A percentile compares a stretch with the other conserved stretches of the same genome.
Conservation (phyloP, 2,113 vertebrate species). For the Callaeas wilsoni region DNA sequence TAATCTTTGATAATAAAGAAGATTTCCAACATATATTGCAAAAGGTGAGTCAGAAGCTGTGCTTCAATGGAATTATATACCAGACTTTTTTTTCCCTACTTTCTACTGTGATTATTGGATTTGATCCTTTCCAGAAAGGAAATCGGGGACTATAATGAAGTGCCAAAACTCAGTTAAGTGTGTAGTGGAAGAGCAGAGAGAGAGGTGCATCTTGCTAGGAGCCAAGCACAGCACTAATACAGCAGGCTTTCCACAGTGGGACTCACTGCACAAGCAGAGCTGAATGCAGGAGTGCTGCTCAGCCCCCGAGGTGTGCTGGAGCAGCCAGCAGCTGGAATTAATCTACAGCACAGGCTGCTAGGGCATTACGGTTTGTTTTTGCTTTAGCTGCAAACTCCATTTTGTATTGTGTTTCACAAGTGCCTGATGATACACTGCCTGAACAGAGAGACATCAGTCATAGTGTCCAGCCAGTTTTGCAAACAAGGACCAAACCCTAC, state of each 20-base stretch:
- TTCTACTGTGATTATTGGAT: neutral
- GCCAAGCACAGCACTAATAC: neutral
- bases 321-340: constrained; percentile 13
- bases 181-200: neutral
- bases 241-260: neutral
- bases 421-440: constrained; percentile 2
- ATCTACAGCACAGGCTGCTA: constrained; percentile 7
- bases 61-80: neutral
- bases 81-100: neutral
- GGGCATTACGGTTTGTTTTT: neutral
- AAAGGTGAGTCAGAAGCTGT: neutral
- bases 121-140: neutral
- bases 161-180: neutral
- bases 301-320: neutral
- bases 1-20: neutral
- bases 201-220: neutral
- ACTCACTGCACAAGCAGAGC: neutral
- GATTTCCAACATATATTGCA: neutral
- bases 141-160: neutral
- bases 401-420: constrained; percentile 36
- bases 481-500: constrained; percentile 37
- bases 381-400: constrained; percentile 26
- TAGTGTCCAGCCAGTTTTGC: neutral
- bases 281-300: neutral
- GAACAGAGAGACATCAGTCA: constrained; percentile 17